Evolutionary conservation across 2,797 vertebrate species (phyloP), one percentile per base, ranked within the genome.

Genomic region (Pseudotriccus pelzelni): DNA sequence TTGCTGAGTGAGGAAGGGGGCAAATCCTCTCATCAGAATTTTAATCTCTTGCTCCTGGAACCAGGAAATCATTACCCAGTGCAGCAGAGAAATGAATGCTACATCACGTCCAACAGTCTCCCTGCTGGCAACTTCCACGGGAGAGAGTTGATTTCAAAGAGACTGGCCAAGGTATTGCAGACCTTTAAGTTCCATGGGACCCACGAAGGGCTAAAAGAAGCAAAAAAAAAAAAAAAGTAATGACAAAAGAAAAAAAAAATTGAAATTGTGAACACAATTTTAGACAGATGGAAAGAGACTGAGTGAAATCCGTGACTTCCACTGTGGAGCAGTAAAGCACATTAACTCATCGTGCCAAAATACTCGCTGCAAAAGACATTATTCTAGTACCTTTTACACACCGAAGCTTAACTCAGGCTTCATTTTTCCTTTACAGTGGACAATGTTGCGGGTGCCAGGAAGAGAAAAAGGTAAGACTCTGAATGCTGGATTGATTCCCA

Each of bases 21-120:
- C 84, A 96, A 95, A 92, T 89, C 95, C 75, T 92, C 93, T 49
- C 91, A 68, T 83, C 80, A 83, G 87, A 96, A 94, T 94, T 96
- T 87, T 94, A 90, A 96, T 94, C 76, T 90, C 62, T 84, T 86
- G 93, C 84, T 96, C 69, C 84, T 82, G 89, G 37, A 91, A 84
- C 46, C 66, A 75, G 58, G 68, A 95, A 96, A 96, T 90, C 93
- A 84, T 87, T 94, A 94, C 88, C 67, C 68, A 75, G 0, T 46
- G 76, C 91, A 87, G 93, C 67, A 66, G 78, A 87, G 82, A 90
- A 94, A 89, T 50, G 81, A 95, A 95, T 74, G 78, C 85, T 64
- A 20, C 64, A 21, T 43, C 70, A 84, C 77, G 70, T n/a, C 87
- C 89, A 77, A 12, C 62, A 27, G 75, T 73, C 75, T 95, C 87